Evolutionary conservation across 2,888 invertebrate species (phyloP), one percentile per base, ranked within the genome.

Genomic region (Mactromeris polynyma): DNA sequence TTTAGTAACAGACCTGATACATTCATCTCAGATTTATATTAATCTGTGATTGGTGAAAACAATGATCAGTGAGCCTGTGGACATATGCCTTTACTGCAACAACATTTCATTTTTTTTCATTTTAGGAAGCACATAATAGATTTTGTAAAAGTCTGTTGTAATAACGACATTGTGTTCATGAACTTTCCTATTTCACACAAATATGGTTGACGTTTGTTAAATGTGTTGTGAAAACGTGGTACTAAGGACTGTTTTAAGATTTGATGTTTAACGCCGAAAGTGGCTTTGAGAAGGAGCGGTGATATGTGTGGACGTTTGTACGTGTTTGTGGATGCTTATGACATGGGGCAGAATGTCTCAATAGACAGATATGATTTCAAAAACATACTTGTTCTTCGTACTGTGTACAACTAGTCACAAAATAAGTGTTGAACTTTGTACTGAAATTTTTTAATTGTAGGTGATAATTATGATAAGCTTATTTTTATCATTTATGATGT

Each of bases 161-260:
- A 73, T 33, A 73, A 33, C 1, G 73, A 33, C 33, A 36, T 73
- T 73, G 73, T 73, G 73, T 73, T 73, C 73, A 73, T 73, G 73
- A 36, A 36, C 73, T 33, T 33, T 31, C 11, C 73, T 33, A 26
- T 73, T 73, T 73, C 73, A 33, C 73, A 73, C n/a, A 73, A 73
- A 73, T 73, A 36, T 11, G 36, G 33, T 73, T 73, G 73, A 73
- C 33, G 14, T 73, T 17, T 73, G 14, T 73, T 73, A 73, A 73
- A 33, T 36, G 73, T 73, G 73, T 73, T 33, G 33, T 73, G 73
- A 73, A 33, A 73, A 33, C 19, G 33, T 73, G 58, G 36, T 73
- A 73, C 73, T 17, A 19, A 17, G 73, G 17, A 3, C 19, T 33
- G 31, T 73, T 17, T 17, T 2, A 73, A 19, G 36, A 31, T 6